Conservation (phyloP, 2,888 invertebrate genomes). For the Odontomyia ornata region DNA sequence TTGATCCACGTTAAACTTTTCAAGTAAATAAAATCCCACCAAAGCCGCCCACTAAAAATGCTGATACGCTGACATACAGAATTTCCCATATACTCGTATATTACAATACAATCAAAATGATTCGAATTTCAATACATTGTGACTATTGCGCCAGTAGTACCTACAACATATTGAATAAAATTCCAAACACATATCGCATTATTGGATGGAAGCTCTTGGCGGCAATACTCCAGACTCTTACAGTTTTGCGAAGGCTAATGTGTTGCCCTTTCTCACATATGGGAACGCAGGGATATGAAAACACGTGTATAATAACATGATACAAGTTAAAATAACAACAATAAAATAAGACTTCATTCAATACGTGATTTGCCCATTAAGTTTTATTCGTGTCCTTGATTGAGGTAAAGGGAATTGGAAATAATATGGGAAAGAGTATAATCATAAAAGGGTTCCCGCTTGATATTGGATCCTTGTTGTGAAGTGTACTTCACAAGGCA, state of each 20-base stretch:
- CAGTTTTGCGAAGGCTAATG: neutral
- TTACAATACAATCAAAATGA: no score
- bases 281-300: neutral
- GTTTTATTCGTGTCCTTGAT: neutral
- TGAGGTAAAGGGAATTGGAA: neutral
- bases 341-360: conserved; percentile 7
- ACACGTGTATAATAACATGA: neutral
- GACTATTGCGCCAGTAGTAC: no score
- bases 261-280: neutral
- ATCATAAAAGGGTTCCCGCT: neutral
- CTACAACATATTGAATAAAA: no score
- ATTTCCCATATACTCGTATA: no score
- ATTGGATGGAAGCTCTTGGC: no score
- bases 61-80: no score
- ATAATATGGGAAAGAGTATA: neutral
- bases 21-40: no score
- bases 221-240: no score
- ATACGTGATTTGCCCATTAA: conserved; percentile 13
- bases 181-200: no score
- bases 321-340: neutral
- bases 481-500: neutral
- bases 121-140: no score
- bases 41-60: no score
- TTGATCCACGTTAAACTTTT: no score
- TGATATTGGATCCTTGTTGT: neutral